Conservation (phyloP, 30 jellyfish, hydroid and myxozoan species). For the Nemopilema nomurai region DNA sequence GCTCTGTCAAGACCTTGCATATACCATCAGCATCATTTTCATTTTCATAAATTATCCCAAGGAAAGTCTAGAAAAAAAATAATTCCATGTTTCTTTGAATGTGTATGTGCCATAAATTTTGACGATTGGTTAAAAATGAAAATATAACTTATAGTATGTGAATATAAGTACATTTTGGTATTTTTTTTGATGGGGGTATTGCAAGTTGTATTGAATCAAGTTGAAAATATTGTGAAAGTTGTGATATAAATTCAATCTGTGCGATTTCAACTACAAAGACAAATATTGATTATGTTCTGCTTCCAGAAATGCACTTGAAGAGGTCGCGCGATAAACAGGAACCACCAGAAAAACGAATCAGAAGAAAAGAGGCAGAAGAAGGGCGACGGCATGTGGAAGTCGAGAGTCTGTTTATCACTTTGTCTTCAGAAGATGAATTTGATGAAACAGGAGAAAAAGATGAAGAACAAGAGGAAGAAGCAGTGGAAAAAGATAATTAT, state of each 20-base stretch:
- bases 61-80: conserved; percentile 30
- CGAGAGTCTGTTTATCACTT: too few relatives aligned
- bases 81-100: not conserved
- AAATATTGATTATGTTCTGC: not conserved
- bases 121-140: not conserved
- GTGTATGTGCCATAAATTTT: not conserved
- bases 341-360: too few relatives aligned
- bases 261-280: not conserved
- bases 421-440: too few relatives aligned
- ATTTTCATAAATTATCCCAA: conserved; percentile 45
- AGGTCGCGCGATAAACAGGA: too few relatives aligned
- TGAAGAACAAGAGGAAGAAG: too few relatives aligned
- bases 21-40: conserved; percentile 61
- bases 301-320: not conserved
- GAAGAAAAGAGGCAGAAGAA: too few relatives aligned
- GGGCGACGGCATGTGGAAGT: too few relatives aligned
- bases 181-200: not conserved
- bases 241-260: not conserved
- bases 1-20: conserved; percentile 5
- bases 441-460: too few relatives aligned
- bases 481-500: too few relatives aligned
- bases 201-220: not conserved
- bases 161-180: not conserved
- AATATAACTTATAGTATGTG: not conserved
- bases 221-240: not conserved